Evolutionary conservation across 2,113 vertebrate genomes (phyloP), one percentile per base, ranked within the genome.

Genomic region (Pseudopodoces humilis): DNA sequence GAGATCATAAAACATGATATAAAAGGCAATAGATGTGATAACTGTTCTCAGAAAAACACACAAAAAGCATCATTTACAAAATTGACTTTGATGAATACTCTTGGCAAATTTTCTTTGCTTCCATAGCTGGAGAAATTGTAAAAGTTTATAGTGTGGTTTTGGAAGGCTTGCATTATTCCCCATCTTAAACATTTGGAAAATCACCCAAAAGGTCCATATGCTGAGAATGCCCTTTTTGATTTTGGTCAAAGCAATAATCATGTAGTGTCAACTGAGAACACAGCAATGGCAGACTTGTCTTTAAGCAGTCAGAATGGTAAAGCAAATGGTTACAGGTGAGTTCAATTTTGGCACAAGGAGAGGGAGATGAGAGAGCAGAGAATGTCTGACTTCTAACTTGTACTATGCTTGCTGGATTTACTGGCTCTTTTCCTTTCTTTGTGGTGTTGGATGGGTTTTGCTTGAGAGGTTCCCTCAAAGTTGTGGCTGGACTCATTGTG

Each of bases 401-500:
- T 95, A 25, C 97, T 98, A 41, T 98, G 98, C 91, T 98, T 98
- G 91, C 97, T 97, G 86, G 97, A 97, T 97, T 99, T 99, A 88
- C 98, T 97, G 83, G 97, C 97, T 97, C 97, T 98, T 98, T 98
- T 99, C 94, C 98, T 98, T 96, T 98, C 98, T 97, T 99, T 98
- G 96, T 98, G 97, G 47, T 99, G 99, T 93, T 98, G 99, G 60
- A 97, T 95, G 39, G 98, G 97, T 96, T 98, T 99, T 41, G 98
- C 97, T 44, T 98, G 98, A 30, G 98, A 97, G 84, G 98, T 92
- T 89, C 98, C 99, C 98, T 98, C 99, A 39, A 96, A 99, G 91
- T 98, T 99, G 95, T 99, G 98, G 65, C 97, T 98, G 15, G 99
- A 99, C 68, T 99, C 98, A 1, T 99, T 99, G 97, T 99, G 98